Conservation (phyloP, 2,797 vertebrate genomes). For the Bryconaethiops microstoma region DNA sequence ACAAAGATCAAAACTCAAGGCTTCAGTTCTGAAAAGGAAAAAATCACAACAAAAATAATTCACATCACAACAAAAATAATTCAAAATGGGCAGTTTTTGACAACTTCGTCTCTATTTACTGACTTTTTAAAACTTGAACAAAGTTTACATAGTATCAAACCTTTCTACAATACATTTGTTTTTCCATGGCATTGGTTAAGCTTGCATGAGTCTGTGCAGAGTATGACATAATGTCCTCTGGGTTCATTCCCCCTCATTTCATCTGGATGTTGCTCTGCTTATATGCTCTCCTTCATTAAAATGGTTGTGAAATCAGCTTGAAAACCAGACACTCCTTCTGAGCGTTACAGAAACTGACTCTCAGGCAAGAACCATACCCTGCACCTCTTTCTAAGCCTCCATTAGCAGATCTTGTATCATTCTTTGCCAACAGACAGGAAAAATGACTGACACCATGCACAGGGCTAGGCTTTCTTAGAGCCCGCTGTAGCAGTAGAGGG, state of each 20-base stretch:
- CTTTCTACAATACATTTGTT: not conserved
- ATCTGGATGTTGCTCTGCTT: not conserved
- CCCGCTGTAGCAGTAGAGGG: conserved; percentile 1
- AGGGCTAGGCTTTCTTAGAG: conserved; percentile 11
- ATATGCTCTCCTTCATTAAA: not conserved
- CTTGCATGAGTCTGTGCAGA: not conserved
- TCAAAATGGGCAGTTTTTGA: not conserved
- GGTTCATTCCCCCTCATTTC: not conserved
- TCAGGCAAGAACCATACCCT: not conserved
- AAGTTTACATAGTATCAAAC: too few species aligned
- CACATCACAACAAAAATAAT: not conserved
- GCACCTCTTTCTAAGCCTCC: not conserved
- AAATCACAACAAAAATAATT: not conserved
- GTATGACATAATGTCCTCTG: not conserved
- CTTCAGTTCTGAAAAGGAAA: too few species aligned
- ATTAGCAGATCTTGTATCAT: not conserved
- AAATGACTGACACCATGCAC: conserved; percentile 50
- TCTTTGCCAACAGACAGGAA: conserved; percentile 38
- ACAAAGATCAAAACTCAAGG: too few species aligned
- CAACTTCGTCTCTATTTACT: not conserved
- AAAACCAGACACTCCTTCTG: not conserved
- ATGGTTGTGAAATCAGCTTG: not conserved
- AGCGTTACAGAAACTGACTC: not conserved
- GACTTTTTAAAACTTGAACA: not conserved
- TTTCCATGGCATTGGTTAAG: not conserved